These are phyloP conservation scores for Margaritifera margaritifera DNA, from an alignment of 2,888 invertebrate species.

Conservation along the genomic window DNA sequence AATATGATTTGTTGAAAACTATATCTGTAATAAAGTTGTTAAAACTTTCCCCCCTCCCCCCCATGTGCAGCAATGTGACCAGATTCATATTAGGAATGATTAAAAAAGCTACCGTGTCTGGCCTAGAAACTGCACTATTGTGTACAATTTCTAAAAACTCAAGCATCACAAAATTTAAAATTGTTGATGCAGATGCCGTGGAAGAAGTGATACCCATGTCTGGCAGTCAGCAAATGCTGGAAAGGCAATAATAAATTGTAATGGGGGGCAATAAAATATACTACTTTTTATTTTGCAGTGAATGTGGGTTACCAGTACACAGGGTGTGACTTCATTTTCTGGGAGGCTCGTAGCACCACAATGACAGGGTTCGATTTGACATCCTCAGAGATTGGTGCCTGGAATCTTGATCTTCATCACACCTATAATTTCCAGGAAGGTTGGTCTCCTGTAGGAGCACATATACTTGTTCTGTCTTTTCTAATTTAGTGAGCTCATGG, in stretches of 20 bases:
- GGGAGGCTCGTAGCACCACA: constrained; percentile 95
- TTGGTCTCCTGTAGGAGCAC: constrained; percentile 62
- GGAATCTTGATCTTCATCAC: constrained; percentile 98
- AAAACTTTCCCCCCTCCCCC: too few relatives aligned
- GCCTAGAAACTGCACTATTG: too few relatives aligned
- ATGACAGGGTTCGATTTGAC: constrained; percentile 96
- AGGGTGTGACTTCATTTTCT: constrained; percentile 88
- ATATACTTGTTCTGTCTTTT: too few relatives aligned
- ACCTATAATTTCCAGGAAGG: constrained; percentile 99
- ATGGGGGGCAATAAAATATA: not conserved
- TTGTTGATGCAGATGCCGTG: too few relatives aligned
- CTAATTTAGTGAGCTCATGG: too few relatives aligned
- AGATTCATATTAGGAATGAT: too few relatives aligned
- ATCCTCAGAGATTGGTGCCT: constrained; percentile 96
- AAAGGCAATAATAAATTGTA: not conserved
- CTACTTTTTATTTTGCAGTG: constrained; percentile 61
- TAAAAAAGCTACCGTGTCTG: too few relatives aligned
- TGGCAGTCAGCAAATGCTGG: not conserved
- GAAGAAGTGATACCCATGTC: not conserved
- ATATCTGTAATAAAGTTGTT: too few relatives aligned
- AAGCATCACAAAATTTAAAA: too few relatives aligned
- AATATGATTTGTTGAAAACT: too few relatives aligned
- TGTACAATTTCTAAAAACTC: too few relatives aligned
- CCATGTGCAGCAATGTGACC: too few relatives aligned
- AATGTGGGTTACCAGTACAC: constrained; percentile 95